Conservation (phyloP, 2,888 invertebrate species). For the Theretra japonica region DNA sequence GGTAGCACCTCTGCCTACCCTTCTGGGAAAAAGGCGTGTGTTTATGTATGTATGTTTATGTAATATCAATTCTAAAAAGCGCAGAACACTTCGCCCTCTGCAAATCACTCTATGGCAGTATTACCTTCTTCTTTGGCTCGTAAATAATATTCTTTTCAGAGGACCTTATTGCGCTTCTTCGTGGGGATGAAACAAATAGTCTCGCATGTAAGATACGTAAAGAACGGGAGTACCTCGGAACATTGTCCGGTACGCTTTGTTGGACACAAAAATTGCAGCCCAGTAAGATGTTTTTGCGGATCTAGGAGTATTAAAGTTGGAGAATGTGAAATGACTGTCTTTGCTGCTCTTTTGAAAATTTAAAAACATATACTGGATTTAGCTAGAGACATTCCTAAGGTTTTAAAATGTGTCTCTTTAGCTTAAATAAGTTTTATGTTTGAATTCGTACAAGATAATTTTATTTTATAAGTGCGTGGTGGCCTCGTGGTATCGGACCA, state of each 20-base stretch:
- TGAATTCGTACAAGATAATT: too few relatives aligned
- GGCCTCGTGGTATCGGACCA: too few relatives aligned
- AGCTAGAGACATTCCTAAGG: neutral
- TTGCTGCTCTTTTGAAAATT: neutral
- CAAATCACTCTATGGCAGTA: constrained; percentile 24
- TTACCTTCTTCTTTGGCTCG: constrained; percentile 52
- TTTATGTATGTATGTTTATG: too few relatives aligned
- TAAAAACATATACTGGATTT: neutral
- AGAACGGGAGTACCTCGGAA: constrained; percentile 59
- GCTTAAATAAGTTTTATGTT: neutral
- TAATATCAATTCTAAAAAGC: neutral
- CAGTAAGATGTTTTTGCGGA: constrained; percentile 34
- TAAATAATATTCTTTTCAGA: constrained; percentile 82
- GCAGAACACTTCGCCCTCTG: constrained; percentile 36
- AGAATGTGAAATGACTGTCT: neutral
- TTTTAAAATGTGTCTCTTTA: neutral
- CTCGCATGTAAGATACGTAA: constrained; percentile 60
- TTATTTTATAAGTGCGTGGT: too few relatives aligned
- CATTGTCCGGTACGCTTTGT: constrained; percentile 73
- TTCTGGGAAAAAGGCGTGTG: too few relatives aligned
- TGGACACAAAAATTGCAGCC: constrained; percentile 60
- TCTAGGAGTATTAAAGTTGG: constrained; percentile 18
- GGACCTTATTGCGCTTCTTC: constrained; percentile 71
- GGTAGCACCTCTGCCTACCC: too few relatives aligned
- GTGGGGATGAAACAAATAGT: constrained; percentile 72